A percentile compares a stretch with the other conserved stretches of the same genome.
phyloP scores from a whole-genome alignment of 2,797 vertebrate species.

The Alca torda region DNA sequence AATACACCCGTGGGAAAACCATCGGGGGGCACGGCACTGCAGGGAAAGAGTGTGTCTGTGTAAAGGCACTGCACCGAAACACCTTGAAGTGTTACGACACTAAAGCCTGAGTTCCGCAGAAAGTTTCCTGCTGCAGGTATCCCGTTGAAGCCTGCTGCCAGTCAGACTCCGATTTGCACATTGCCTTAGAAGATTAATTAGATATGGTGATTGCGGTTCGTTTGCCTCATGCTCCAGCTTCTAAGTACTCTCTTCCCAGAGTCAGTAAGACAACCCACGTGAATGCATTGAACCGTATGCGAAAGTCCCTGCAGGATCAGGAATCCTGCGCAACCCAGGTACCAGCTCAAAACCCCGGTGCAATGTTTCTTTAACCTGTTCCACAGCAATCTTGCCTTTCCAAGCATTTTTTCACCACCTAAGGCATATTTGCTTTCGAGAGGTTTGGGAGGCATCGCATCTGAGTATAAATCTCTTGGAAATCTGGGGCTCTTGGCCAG shows the following conservation, averaged over 20 bases:
- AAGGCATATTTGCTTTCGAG: background rate
- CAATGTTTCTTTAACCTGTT: background rate
- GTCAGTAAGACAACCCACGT: background rate
- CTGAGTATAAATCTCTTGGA: background rate
- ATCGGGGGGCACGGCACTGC: accelerated
- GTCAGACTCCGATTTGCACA: background rate
- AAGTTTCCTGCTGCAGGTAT: background rate
- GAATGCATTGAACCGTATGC: background rate
- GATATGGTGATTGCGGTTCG: background rate
- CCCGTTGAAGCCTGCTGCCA: background rate
- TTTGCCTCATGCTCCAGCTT: background rate
- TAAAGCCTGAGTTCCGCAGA: background rate
- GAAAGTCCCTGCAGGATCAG: background rate
- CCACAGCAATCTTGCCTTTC: background rate
- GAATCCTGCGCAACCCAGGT: background rate
- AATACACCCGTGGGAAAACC: accelerated
- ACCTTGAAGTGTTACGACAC: background rate
- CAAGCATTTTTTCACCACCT: background rate
- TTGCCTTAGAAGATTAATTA: background rate
- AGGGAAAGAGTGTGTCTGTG: background rate
- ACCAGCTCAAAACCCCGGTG: background rate
- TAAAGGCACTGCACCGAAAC: accelerated
- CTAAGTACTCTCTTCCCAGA: background rate
- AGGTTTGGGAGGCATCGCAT: background rate
- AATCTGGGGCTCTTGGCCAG: background rate